Percentiles rank a stretch among this genome's conserved stretches.
Conservation (phyloP, 2,797 vertebrate species). For the Acanthopagrus latus region DNA sequence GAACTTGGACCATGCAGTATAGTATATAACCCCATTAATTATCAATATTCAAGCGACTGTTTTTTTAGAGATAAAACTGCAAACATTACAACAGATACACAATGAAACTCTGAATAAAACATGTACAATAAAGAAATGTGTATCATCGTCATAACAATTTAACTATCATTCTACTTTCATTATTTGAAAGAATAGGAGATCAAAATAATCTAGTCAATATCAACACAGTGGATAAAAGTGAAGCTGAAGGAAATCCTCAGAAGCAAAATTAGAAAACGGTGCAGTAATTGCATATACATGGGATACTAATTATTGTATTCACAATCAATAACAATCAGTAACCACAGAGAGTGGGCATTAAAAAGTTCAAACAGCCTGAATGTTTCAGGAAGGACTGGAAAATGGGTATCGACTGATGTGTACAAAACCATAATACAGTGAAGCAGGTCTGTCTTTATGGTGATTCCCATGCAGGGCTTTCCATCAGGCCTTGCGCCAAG, state of each 20-base stretch:
- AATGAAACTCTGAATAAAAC: background rate
- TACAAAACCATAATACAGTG: conserved; percentile 60
- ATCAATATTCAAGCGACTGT: background rate
- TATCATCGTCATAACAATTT: no score
- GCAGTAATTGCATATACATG: conserved; percentile 8
- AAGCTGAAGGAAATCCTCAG: background rate
- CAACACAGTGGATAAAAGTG: background rate
- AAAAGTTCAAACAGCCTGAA: conserved; percentile 41
- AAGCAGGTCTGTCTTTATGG: conserved; percentile 66
- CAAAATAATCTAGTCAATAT: background rate
- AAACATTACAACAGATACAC: background rate
- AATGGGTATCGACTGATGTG: conserved; percentile 51
- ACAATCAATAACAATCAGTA: conserved; percentile 45
- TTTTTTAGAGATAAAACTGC: background rate
- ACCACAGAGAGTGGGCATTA: conserved; percentile 11
- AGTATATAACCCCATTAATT: background rate
- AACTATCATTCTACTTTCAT: background rate
- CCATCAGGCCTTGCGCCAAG: conserved; percentile 55
- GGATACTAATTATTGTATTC: conserved; percentile 21
- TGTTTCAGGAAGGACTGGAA: conserved; percentile 46
- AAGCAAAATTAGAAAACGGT: background rate
- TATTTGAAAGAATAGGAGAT: conserved; percentile 2
- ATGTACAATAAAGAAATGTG: background rate
- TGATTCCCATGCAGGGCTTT: conserved; percentile 56
- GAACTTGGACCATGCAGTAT: no score